These are phyloP conservation scores for Dermochelys coriacea DNA, from an alignment of 2,797 vertebrate genomes.

Conservation along the genomic window DNA sequence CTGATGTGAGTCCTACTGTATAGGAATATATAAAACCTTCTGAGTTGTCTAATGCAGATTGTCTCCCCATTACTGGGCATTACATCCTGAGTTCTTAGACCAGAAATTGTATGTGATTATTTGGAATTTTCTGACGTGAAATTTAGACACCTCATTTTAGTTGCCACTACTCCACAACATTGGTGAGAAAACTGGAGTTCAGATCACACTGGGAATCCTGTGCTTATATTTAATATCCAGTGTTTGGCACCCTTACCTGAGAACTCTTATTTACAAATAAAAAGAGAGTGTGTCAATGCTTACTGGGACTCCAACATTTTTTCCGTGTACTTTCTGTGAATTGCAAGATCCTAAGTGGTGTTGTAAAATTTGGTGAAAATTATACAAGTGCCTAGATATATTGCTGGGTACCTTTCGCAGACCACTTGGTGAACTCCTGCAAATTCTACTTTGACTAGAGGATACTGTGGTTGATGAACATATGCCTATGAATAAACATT, in stretches of 20 bases:
- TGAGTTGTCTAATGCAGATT: not conserved
- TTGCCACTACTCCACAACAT: not conserved
- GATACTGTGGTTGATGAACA: not conserved
- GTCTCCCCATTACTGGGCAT: not conserved
- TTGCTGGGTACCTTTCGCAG: not conserved
- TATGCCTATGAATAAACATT: not conserved
- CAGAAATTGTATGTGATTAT: not conserved
- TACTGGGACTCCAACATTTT: not conserved
- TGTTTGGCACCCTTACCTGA: not conserved
- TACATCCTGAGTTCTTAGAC: not conserved
- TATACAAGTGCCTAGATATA: not conserved
- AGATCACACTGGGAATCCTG: not conserved
- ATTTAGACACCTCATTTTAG: not conserved
- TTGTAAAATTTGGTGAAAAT: not conserved
- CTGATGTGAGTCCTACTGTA: not conserved
- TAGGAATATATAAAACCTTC: not conserved
- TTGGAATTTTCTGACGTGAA: not conserved
- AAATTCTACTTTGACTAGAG: not conserved
- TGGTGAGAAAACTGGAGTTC: not conserved
- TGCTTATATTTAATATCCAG: not conserved
- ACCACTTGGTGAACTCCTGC: not conserved
- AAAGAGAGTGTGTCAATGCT: not conserved
- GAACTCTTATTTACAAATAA: not conserved
- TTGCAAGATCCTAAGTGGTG: not conserved
- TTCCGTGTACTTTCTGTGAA: not conserved